Percentiles rank a stretch among this genome's conserved stretches.
These are phyloP conservation scores for Drosophila tanythrix DNA, from an alignment of 2,888 invertebrate species.

Conservation along the genomic window DNA sequence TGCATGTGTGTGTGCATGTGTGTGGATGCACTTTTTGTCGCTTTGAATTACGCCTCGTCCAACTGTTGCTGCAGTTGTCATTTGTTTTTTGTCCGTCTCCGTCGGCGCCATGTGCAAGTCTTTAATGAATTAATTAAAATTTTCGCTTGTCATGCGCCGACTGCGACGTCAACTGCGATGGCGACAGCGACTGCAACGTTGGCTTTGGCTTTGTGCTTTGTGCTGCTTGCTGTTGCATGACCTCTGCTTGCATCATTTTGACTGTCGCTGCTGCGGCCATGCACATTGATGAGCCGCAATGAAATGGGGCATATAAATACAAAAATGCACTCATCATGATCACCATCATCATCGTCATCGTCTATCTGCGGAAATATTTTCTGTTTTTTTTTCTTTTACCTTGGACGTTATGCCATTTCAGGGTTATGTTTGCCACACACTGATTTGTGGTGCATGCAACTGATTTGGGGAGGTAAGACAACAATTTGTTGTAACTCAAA, in stretches of 20 bases:
- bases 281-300: slow-evolving; percentile 45
- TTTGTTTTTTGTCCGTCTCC: slow-evolving; percentile 9
- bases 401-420: slow-evolving; percentile 33
- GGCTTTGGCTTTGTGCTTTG: slow-evolving; percentile 16
- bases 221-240: slow-evolving; percentile 52
- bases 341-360: neutral
- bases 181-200: slow-evolving; percentile 9
- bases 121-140: slow-evolving; percentile 78
- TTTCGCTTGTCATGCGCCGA: slow-evolving; percentile 41
- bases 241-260: slow-evolving; percentile 63
- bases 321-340: neutral
- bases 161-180: slow-evolving; percentile 16
- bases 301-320: slow-evolving; percentile 38
- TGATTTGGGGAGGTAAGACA: neutral
- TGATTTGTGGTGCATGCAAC: slow-evolving; percentile 15
- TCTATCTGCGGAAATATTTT: slow-evolving; percentile 44
- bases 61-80: slow-evolving; percentile 29
- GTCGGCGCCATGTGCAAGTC: slow-evolving; percentile 61
- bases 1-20: neutral
- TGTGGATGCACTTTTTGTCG: slow-evolving; percentile 41
- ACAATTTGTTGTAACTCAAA: neutral
- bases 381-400: slow-evolving; percentile 18
- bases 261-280: slow-evolving; percentile 34
- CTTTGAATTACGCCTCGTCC: slow-evolving; percentile 31
- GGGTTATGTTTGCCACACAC: slow-evolving; percentile 28